Evolutionary conservation across 2,888 invertebrate genomes (phyloP), one percentile per base, ranked within the genome.

Genomic region (Hipparchia semele): DNA sequence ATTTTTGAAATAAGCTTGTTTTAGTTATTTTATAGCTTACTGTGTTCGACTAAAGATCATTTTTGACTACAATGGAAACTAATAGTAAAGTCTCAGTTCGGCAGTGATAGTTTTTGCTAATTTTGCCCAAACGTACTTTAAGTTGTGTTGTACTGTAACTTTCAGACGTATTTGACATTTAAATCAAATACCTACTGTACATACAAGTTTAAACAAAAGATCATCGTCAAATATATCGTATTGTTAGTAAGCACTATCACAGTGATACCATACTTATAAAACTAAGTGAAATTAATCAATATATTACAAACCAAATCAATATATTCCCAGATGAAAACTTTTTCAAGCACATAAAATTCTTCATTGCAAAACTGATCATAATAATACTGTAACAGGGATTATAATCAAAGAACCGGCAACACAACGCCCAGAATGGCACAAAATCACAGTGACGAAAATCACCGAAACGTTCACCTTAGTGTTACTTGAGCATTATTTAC

Each of bases 401-500:
- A 10, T n/a, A 49, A 68, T 49, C 33, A 53, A 69, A 39, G 51
- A 69, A 64, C 13, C 13, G 23, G 60, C 61, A 54, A 70, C 60
- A 71, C 46, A 73, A 73, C 72, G 68, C 8, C 60, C 39, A 66
- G 64, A 75, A 67, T 13, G 49, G 64, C 65, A 61, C 53, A 13
- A 67, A 10, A 66, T 64, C 53, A 66, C 45, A 58, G 39, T 71
- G 70, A 68, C 58, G 71, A 69, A 72, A 72, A 68, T 72, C 68
- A 68, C 76, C 76, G 77, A 79, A 76, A 78, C 77, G 69, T 75
- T 76, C 59, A 76, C 76, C 73, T 75, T 53, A 76, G 75, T 75
- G 71, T 77, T 76, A 70, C 64, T 72, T 70, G 72, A 75, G 70
- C 76, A 73, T 74, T 80, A 79, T 80, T 79, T 80, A 92, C 87